phyloP scores from a whole-genome alignment of 2,113 vertebrate species.

The Corythoichthys haematopterus region DNA sequence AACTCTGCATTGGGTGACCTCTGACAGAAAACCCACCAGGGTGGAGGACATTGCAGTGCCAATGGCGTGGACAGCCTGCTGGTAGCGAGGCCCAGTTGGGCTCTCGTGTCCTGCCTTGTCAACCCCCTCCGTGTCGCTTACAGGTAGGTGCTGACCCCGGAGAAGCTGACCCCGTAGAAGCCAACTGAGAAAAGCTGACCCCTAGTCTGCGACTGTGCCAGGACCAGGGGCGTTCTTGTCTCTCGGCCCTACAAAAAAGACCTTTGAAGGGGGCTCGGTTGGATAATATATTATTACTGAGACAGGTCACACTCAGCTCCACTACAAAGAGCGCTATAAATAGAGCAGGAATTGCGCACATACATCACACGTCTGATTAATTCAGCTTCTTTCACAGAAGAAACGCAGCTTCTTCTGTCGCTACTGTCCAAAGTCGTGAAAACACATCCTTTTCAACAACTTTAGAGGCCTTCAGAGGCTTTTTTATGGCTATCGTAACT shows the following conservation, averaged over 20 bases:
- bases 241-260: constrained; percentile 57
- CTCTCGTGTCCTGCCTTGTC: constrained; percentile 52
- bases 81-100: constrained; percentile 51
- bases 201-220: constrained; percentile 34
- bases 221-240: constrained; percentile 46
- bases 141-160: constrained; percentile 28
- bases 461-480: constrained; percentile 10
- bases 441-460: constrained; percentile 8
- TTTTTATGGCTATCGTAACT: constrained; percentile 38
- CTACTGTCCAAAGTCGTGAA: constrained; percentile 15
- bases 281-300: constrained; percentile 60
- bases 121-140: constrained; percentile 38
- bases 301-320: constrained; percentile 49
- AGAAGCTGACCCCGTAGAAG: constrained; percentile 46
- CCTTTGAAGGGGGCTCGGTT: constrained; percentile 45
- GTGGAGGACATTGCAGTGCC: constrained; percentile 54
- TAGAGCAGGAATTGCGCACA: constrained; percentile 16
- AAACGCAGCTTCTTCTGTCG: not conserved
- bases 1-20: constrained; percentile 39
- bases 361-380: constrained; percentile 44
- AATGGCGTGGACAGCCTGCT: constrained; percentile 52
- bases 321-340: constrained; percentile 59
- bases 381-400: constrained; percentile 15
- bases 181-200: constrained; percentile 43
- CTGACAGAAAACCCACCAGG: constrained; percentile 66